Conservation (phyloP, 2,113 vertebrate genomes). For the Oceanodroma tethys region DNA sequence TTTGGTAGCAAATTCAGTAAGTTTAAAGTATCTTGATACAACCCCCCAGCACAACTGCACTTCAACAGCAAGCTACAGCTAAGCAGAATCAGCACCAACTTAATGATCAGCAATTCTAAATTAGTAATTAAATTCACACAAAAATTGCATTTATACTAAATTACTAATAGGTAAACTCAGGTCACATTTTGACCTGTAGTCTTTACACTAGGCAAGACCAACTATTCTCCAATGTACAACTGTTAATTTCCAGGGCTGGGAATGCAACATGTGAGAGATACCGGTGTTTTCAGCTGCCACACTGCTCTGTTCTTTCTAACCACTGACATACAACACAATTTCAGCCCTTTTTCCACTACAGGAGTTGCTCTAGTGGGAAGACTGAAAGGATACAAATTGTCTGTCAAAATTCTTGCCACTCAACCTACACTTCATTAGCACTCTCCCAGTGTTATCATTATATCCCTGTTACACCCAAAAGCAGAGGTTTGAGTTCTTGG, state of each 20-base stretch:
- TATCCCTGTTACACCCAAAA: neutral
- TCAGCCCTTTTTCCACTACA: neutral
- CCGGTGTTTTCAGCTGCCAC: neutral
- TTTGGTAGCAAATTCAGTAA: neutral
- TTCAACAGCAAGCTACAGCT: neutral
- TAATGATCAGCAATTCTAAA: neutral
- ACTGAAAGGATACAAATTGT: neutral
- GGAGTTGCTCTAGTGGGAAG: neutral
- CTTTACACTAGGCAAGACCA: neutral
- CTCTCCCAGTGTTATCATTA: neutral
- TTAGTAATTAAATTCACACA: neutral
- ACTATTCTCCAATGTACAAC: neutral
- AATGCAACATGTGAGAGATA: neutral
- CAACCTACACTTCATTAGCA: neutral
- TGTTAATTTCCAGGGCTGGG: neutral
- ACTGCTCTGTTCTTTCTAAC: neutral
- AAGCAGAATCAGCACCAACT: neutral
- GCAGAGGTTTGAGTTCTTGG: neutral
- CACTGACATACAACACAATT: fast-evolving
- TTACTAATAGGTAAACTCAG: neutral
- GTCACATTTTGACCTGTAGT: neutral
- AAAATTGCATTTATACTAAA: neutral
- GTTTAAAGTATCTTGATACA: neutral
- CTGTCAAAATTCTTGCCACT: neutral
- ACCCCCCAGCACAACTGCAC: neutral